phyloP scores from a whole-genome alignment of 2,113 vertebrate genomes.

The Casuarius casuarius region DNA sequence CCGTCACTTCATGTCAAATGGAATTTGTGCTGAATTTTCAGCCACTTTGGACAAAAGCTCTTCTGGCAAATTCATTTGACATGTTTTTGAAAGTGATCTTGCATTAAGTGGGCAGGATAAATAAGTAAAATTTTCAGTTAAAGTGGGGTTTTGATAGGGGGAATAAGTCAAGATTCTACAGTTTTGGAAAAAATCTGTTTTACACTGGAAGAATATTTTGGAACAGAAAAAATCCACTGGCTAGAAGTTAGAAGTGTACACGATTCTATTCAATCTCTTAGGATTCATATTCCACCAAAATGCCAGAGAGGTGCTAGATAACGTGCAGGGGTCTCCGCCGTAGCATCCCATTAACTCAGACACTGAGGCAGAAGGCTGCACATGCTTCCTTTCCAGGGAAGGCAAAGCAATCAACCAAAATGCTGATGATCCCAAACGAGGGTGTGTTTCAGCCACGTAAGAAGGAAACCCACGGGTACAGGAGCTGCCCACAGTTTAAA shows the following conservation, averaged over 20 bases:
- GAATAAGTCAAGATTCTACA: neutral
- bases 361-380: accelerated
- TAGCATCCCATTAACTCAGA: neutral
- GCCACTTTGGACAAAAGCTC: neutral
- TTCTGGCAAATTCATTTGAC: neutral
- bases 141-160: neutral
- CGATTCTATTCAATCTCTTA: neutral
- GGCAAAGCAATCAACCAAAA: neutral
- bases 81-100: neutral
- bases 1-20: neutral
- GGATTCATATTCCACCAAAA: neutral
- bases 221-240: slow-evolving; percentile 9
- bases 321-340: neutral
- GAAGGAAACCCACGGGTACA: neutral
- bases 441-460: neutral
- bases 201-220: neutral
- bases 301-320: neutral
- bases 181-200: neutral
- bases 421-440: neutral
- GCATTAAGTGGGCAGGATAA: neutral
- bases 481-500: neutral
- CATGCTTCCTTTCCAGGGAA: neutral
- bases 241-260: neutral
- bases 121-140: neutral
- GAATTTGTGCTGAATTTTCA: neutral